Evolutionary conservation across 2,888 invertebrate genomes (phyloP).

Genomic region (Dascillus cervinus): DNA sequence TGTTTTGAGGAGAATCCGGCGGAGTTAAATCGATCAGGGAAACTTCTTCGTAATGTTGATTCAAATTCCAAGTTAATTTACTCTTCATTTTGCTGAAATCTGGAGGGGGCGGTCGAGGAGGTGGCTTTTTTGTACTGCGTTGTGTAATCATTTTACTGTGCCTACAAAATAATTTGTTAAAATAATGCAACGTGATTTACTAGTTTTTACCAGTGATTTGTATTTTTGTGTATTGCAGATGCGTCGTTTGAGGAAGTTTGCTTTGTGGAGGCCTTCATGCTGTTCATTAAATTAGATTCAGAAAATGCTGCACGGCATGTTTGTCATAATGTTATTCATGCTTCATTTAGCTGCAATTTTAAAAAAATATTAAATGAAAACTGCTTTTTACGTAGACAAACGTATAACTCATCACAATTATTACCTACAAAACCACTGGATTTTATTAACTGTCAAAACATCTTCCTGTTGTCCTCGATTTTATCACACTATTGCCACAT

Average conservation of each 20-base stretch:
- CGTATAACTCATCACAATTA: too few relatives aligned
- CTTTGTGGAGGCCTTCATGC: slow-evolving; percentile 21
- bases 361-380: too few relatives aligned
- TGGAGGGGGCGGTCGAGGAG: slow-evolving; percentile 66
- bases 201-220: slow-evolving; percentile 8
- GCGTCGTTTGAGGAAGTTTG: slow-evolving; percentile 22
- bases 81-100: slow-evolving; percentile 39
- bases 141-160: background rate
- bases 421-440: too few relatives aligned
- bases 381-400: too few relatives aligned
- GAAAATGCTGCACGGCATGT: too few relatives aligned
- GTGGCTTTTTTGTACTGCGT: slow-evolving; percentile 55
- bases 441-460: too few relatives aligned
- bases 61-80: slow-evolving; percentile 34
- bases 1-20: slow-evolving; percentile 37
- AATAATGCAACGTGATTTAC: background rate
- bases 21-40: slow-evolving; percentile 48
- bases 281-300: slow-evolving; percentile 24
- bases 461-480: too few relatives aligned
- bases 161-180: background rate
- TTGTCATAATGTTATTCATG: too few relatives aligned
- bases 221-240: slow-evolving; percentile 15
- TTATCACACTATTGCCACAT: too few relatives aligned
- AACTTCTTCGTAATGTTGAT: slow-evolving; percentile 34
- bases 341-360: too few relatives aligned